phyloP scores from a whole-genome alignment of 2,113 vertebrate genomes.

The Poicephalus meyeri region DNA sequence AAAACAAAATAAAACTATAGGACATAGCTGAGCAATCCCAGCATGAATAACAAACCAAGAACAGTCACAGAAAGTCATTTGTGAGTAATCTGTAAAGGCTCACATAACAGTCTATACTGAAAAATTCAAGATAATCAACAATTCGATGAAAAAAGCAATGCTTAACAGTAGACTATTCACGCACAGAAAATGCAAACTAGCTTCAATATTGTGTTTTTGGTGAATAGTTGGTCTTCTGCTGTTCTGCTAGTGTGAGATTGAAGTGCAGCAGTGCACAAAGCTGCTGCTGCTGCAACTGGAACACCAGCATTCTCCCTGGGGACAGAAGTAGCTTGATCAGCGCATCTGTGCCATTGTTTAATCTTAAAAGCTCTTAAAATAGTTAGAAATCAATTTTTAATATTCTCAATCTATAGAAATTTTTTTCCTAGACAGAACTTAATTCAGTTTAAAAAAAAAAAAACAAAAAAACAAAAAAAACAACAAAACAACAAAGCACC shows the following conservation, averaged over 20 bases:
- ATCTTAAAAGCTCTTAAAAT: not conserved
- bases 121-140: not conserved
- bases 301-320: fast-evolving
- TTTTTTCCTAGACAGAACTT: not conserved
- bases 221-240: not conserved
- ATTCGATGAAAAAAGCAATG: not conserved
- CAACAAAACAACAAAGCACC: not conserved
- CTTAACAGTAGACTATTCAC: not conserved
- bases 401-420: not conserved
- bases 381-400: not conserved
- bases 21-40: not conserved
- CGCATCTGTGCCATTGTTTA: not conserved
- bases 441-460: not conserved
- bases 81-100: not conserved
- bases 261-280: not conserved
- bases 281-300: not conserved
- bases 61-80: not conserved
- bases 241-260: not conserved
- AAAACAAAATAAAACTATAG: not conserved
- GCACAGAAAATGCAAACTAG: not conserved
- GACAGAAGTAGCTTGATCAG: not conserved
- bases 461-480: too few relatives aligned
- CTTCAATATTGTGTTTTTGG: not conserved
- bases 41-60: not conserved
- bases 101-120: not conserved